Evolutionary conservation across 2,888 invertebrate genomes (phyloP).

Genomic region (Hymenopus coronatus): DNA sequence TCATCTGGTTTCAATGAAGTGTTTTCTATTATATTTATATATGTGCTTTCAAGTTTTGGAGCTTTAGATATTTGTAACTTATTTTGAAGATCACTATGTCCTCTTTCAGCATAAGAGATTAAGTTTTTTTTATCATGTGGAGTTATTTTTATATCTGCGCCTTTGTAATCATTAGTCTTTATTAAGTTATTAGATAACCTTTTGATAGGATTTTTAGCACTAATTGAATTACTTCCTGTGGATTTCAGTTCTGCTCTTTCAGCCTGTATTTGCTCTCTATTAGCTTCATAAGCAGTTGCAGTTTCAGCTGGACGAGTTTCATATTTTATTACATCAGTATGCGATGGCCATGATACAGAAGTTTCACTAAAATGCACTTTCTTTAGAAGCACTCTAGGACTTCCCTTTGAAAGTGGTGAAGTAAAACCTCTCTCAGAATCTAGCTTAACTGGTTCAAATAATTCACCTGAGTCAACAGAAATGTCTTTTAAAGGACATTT

Average conservation of each 20-base stretch:
- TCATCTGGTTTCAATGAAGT: neutral
- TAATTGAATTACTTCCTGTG: neutral
- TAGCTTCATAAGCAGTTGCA: no score
- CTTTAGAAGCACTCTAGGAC: neutral
- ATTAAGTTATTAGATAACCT: neutral
- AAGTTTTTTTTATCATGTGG: neutral
- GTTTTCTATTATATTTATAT: neutral
- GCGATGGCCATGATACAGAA: neutral
- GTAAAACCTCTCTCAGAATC: neutral
- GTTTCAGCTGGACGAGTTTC: neutral
- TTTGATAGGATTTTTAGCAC: neutral
- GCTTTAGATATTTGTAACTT: neutral
- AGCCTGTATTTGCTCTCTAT: neutral
- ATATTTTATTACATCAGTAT: neutral
- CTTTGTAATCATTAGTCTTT: neutral
- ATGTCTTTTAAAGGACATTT: neutral
- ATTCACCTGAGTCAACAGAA: neutral
- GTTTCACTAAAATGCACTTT: neutral
- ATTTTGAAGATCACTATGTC: neutral
- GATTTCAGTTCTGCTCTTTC: neutral
- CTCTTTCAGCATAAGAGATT: neutral
- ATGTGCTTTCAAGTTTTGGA: neutral
- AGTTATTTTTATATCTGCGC: neutral
- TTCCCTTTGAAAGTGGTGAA: neutral
- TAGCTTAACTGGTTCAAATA: neutral